Evolutionary conservation across 2,797 vertebrate species (phyloP).

Genomic region (Aulostomus chinensis): DNA sequence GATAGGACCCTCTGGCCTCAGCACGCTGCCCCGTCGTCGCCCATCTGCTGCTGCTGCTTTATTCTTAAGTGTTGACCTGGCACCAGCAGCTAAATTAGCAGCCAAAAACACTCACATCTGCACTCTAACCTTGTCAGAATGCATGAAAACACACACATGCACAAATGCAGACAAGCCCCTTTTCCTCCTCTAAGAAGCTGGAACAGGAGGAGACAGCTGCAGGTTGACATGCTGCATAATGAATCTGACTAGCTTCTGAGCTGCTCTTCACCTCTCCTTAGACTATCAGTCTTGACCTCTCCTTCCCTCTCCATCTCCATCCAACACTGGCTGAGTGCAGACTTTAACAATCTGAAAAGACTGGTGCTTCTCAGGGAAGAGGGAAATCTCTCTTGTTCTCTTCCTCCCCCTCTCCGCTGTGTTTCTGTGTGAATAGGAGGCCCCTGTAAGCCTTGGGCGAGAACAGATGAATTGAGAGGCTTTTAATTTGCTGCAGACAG

Average conservation of each 20-base stretch:
- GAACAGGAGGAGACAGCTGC: slow-evolving; percentile 57
- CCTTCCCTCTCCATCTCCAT: slow-evolving; percentile 26
- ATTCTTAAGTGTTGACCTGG: slow-evolving; percentile 56
- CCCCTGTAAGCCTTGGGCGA: slow-evolving; percentile 74
- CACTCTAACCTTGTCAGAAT: slow-evolving; percentile 25
- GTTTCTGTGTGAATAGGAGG: slow-evolving; percentile 74
- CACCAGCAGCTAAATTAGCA: slow-evolving; percentile 27
- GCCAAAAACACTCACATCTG: slow-evolving; percentile 42
- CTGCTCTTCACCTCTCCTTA: slow-evolving; percentile 42
- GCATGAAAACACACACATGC: slow-evolving; percentile 23
- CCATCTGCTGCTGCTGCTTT: slow-evolving; percentile 56
- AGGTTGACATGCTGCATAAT: slow-evolving; percentile 49
- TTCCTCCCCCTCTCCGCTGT: slow-evolving; percentile 43
- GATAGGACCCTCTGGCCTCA: slow-evolving; percentile 30
- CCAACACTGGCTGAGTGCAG: slow-evolving; percentile 34
- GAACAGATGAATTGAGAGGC: slow-evolving; percentile 81
- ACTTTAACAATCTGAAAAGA: slow-evolving; percentile 52
- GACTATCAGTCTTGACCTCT: slow-evolving; percentile 50
- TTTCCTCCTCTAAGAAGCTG: slow-evolving; percentile 28
- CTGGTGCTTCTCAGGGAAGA: slow-evolving; percentile 48
- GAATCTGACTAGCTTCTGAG: slow-evolving; percentile 49
- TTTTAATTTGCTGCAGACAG: slow-evolving; percentile 81
- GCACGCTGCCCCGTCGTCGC: slow-evolving; percentile 29
- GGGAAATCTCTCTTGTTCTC: slow-evolving; percentile 57
- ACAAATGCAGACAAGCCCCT: slow-evolving; percentile 36